phyloP scores from a whole-genome alignment of 2,797 vertebrate genomes.

The Crocodylus rhombifer region DNA sequence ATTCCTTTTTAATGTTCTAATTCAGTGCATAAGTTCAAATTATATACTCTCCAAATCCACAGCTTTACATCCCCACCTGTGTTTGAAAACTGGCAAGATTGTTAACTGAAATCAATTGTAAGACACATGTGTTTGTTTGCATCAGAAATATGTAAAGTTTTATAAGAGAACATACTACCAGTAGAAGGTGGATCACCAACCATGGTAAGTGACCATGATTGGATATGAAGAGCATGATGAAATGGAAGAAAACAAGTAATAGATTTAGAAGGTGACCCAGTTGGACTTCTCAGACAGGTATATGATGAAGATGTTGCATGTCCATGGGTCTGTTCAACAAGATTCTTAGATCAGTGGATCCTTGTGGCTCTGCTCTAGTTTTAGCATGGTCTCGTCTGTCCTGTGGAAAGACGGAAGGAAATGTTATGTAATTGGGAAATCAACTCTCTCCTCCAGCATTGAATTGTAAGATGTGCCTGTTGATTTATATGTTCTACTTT shows the following conservation, averaged over 20 bases:
- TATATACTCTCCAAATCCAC: too few relatives aligned
- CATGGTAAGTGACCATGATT: neutral
- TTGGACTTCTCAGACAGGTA: rapidly evolving
- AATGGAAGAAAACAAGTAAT: neutral
- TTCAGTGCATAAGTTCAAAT: too few relatives aligned
- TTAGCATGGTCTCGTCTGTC: slow-evolving; percentile 59
- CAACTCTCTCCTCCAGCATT: neutral
- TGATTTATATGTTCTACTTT: neutral
- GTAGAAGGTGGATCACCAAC: neutral
- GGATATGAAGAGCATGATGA: neutral
- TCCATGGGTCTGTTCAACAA: rapidly evolving
- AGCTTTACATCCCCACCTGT: neutral
- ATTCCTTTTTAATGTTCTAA: too few relatives aligned
- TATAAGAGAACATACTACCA: slow-evolving; percentile 5
- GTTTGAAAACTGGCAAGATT: neutral
- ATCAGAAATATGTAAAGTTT: slow-evolving; percentile 53
- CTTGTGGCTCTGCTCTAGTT: rapidly evolving
- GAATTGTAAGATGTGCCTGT: neutral
- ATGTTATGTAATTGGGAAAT: neutral
- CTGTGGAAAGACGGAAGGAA: slow-evolving; percentile 26
- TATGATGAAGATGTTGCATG: rapidly evolving
- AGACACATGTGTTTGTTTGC: slow-evolving; percentile 33
- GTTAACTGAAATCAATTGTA: neutral
- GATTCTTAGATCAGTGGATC: neutral
- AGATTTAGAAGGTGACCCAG: neutral